Base-by-base conservation (phyloP, 2,113 vertebrate genomes). In the Brachirus orientalis region DNA sequence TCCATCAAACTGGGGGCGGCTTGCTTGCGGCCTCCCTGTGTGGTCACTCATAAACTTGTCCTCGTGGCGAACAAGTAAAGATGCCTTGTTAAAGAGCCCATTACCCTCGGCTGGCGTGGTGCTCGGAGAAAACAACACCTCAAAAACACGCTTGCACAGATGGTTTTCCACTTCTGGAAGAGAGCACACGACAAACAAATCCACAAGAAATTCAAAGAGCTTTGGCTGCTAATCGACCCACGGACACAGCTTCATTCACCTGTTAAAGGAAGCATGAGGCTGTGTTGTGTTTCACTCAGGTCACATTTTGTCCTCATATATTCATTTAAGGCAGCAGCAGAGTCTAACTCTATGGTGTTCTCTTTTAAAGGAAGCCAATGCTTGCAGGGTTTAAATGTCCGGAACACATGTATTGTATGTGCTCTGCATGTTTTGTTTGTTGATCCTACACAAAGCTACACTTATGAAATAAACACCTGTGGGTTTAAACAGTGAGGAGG, bases 21-120 rank as follows among this genome's bases (percentile, higher is more conserved):
- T 18, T 28, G 20, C n/a, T 20, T n/a, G 16, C n/a, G 7, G n/a
- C 9, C 79, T 53, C 18, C 56, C 51, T 88, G 89, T 92, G 91
- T 89, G 89, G 88, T 43, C 82, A 8, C 64, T 82, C 54, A 40
- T 92, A 88, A 92, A 90, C 52, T 50, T 65, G 19, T 69, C 77
- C 59, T 63, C 19, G 70, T 88, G 85, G 75, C 83, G 48, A 10
- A 19, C 28, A 46, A 41, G 43, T 91, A 52, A 85, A 85, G 80
- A 57, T 16, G 44, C 58, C 58, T 60, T 17, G 44, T 88, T 84
- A 87, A 90, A 72, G 11, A 54, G 43, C 43, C 75, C 0, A 35
- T 81, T 88, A 86, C 45, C 61, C 45, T 40, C 0, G 19, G 40
- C 10, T 1, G 33, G 56, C 16, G 19, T 58, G 72, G 57, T 40